Conservation (phyloP, 1,140 invertebrate species). For the Drosophila truncata region DNA sequence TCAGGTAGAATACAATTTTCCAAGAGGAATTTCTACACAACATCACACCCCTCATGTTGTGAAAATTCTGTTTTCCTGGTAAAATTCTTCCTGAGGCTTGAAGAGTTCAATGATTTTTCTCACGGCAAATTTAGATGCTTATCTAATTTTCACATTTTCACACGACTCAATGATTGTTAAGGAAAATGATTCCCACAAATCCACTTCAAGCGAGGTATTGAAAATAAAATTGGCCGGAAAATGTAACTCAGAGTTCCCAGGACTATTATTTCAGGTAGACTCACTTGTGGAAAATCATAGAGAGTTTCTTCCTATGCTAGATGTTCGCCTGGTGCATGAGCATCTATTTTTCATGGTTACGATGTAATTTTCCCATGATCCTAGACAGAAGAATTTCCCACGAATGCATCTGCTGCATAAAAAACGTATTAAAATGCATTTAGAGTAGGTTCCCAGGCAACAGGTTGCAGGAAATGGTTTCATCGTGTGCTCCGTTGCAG, state of each 20-base stretch:
- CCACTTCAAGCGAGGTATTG: not conserved
- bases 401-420: not conserved
- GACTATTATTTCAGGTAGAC: conserved; percentile 13
- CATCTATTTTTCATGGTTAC: not conserved
- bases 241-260: conserved; percentile 22
- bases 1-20: conserved; percentile 5
- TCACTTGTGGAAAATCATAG: conserved; percentile 1
- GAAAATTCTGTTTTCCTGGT: conserved; percentile 33
- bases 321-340: conserved; percentile 27
- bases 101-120: conserved; percentile 9
- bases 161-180: not conserved
- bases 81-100: not conserved
- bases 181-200: conserved; percentile 11
- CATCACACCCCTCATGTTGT: not conserved
- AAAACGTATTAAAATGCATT: conserved; percentile 11
- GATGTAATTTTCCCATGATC: conserved; percentile 39
- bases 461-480: conserved; percentile 30
- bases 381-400: conserved; percentile 26
- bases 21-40: not conserved
- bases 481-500: conserved; percentile 27
- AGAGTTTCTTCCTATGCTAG: not conserved
- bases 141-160: conserved; percentile 21
- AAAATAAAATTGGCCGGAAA: not conserved
- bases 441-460: conserved; percentile 21
- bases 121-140: not conserved